Evolutionary conservation across 2,888 invertebrate species (phyloP), one percentile per base, ranked within the genome.

Genomic region (Drosophila meridionalis): DNA sequence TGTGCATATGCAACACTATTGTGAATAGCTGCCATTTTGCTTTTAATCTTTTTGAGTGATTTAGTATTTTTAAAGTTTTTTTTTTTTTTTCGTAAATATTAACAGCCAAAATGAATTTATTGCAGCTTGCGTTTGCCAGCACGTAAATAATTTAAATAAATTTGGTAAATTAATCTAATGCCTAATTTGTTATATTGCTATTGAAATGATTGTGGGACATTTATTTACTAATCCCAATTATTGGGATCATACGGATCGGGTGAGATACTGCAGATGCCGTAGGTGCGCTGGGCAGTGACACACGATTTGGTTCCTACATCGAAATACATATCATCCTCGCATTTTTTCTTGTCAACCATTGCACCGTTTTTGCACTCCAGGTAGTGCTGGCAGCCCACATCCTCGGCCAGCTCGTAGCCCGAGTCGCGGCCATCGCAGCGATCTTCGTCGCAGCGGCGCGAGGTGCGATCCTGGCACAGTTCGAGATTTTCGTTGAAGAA

Each of bases 401-500:
- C 30, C 32, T 82, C 63, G 30, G 80, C 80, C 9, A 91, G 20
- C 9, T 82, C 89, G 4, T 26, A 73, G 3, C 73, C 78, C 56
- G 55, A 63, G 0, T 63, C 34, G 0, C 80, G 77, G 2, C 87
- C 80, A n/a, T 89, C 91, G 56, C 90, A 91, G 4, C 90, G 88
- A 78, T 91, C 88, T 5, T 73, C 70, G 0, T 14, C 7, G n/a
- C 91, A 90, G 20, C 73, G 76, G 5, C 73, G 75, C 11, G 59
- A 56, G 0, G 38, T 56, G 0, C 89, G 74, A 0, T 69, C 36
- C 34, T 74, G 42, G 26, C 92, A 92, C 1, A 55, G 70, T 59
- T 89, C 74, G 0, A 61, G 28, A 0, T 64, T 36, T 56, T 52
- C 74, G 42, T 89, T 80, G 57, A 91, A 92, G 72, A 92, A 92